Percentiles rank a stretch among this genome's conserved stretches.
Conservation (phyloP, 2,888 invertebrate species). For the Diabrotica balteata region DNA sequence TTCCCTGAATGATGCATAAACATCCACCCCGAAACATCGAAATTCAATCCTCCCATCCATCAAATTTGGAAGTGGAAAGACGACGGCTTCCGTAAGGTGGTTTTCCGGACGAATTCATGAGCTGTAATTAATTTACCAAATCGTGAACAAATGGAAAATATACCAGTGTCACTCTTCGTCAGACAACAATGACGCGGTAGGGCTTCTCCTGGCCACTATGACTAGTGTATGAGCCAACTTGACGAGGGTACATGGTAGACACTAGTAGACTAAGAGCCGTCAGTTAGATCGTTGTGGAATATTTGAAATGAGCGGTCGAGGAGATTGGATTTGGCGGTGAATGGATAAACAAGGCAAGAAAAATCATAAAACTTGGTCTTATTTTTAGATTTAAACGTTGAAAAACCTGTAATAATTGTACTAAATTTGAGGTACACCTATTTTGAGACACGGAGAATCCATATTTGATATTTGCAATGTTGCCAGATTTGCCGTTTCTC, state of each 20-base stretch:
- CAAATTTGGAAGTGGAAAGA: slow-evolving; percentile 20
- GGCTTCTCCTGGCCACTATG: slow-evolving; percentile 15
- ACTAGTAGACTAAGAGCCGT: slow-evolving; percentile 37
- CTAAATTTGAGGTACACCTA: too few species aligned
- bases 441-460: too few species aligned
- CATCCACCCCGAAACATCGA: slow-evolving; percentile 43
- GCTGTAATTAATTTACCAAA: slow-evolving; percentile 21
- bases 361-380: too few species aligned
- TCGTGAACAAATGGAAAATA: slow-evolving; percentile 16
- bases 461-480: too few species aligned
- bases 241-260: slow-evolving; percentile 38
- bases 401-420: too few species aligned
- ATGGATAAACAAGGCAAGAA: too few species aligned
- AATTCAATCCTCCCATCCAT: slow-evolving; percentile 46
- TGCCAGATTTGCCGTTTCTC: too few species aligned
- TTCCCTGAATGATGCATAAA: neutral
- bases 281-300: slow-evolving; percentile 9
- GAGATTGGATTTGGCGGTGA: neutral
- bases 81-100: neutral
- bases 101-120: slow-evolving; percentile 20
- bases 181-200: slow-evolving; percentile 10
- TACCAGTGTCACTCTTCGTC: slow-evolving; percentile 10
- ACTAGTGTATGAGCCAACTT: slow-evolving; percentile 37
- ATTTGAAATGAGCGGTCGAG: neutral
- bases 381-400: too few species aligned